Evolutionary conservation across 64 coral and sea anemone genomes (phyloP), one percentile per base, ranked within the genome.

Genomic region (Stichodactyla mertensii): DNA sequence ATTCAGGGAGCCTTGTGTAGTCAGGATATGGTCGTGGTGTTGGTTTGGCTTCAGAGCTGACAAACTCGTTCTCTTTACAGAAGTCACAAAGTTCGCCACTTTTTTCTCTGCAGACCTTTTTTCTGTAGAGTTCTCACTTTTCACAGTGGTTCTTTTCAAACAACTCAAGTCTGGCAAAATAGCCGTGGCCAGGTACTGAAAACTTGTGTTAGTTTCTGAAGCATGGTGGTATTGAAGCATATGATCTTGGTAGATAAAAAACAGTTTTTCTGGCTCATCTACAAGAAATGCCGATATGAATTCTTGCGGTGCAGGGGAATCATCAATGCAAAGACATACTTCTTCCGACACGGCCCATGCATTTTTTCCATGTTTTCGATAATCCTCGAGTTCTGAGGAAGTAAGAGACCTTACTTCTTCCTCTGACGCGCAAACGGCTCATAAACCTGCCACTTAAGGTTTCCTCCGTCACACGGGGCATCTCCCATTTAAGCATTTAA

Each of bases 331-430:
- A 89, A 69, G 87, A 83, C 28, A 61, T 83, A 89, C 87, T 89
- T 80, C 87, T 88, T 89, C 87, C 24, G 78, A 80, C 28, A 82
- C 79, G 54, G 55, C 79, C 79, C 79, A 89, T 62, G 87, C 79
- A 89, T 89, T 89, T 89, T 89, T 89, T 82, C 78, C 78, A 70
- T 69, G 78, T 89, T 82, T 89, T 60, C n/a, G n/a, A n/a, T n/a
- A n/a, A n/a, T n/a, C n/a, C n/a, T n/a, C n/a, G n/a, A n/a, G n/a
- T n/a, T n/a, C n/a, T n/a, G n/a, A n/a, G n/a, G n/a, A n/a, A n/a
- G n/a, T n/a, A n/a, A n/a, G n/a, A n/a, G n/a, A n/a, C n/a, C n/a
- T n/a, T n/a, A n/a, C n/a, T n/a, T n/a, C n/a, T n/a, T n/a, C n/a
- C n/a, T n/a, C n/a, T n/a, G n/a, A n/a, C n/a, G n/a, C n/a, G n/a